Conservation (phyloP, 1,140 invertebrate species). For the Drosophila insularis region DNA sequence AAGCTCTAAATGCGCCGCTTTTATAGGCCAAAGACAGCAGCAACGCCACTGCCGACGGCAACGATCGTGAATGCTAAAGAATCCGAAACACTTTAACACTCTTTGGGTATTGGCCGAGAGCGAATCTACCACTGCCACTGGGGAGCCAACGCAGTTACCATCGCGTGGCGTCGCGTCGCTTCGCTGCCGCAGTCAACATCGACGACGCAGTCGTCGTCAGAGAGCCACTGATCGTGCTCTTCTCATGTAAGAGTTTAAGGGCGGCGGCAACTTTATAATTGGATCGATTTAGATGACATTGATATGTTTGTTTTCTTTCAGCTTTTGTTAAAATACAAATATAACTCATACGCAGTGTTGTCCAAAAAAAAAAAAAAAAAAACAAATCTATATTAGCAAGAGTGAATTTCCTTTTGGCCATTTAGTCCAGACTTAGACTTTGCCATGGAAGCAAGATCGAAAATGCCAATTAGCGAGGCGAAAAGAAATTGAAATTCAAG, state of each 20-base stretch:
- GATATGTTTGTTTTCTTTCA: not conserved
- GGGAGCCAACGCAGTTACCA: conserved; percentile 24
- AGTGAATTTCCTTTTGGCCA: not conserved
- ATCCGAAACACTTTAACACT: conserved; percentile 13
- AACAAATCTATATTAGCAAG: not conserved
- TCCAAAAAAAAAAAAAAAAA: too few species aligned
- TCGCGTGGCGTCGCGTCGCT: not conserved
- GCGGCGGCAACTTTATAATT: not conserved
- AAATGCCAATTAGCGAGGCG: conserved; percentile 2
- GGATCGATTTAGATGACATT: not conserved
- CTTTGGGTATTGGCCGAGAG: conserved; percentile 8
- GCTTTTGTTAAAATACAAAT: not conserved
- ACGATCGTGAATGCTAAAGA: conserved; percentile 74
- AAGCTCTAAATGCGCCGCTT: conserved; percentile 71
- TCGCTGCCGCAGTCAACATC: not conserved
- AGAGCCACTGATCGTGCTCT: conserved; percentile 21
- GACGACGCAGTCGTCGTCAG: not conserved
- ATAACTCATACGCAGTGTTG: conserved; percentile 26
- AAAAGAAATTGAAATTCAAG: not conserved
- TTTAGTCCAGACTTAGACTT: too few species aligned
- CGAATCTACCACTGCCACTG: not conserved
- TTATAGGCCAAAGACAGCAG: conserved; percentile 60
- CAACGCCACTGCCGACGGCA: conserved; percentile 29
- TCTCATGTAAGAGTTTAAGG: not conserved
- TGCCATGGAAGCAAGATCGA: not conserved